Evolutionary conservation across 2,888 invertebrate species (phyloP), one percentile per base, ranked within the genome.

Genomic region (Epirrhoe tristata): DNA sequence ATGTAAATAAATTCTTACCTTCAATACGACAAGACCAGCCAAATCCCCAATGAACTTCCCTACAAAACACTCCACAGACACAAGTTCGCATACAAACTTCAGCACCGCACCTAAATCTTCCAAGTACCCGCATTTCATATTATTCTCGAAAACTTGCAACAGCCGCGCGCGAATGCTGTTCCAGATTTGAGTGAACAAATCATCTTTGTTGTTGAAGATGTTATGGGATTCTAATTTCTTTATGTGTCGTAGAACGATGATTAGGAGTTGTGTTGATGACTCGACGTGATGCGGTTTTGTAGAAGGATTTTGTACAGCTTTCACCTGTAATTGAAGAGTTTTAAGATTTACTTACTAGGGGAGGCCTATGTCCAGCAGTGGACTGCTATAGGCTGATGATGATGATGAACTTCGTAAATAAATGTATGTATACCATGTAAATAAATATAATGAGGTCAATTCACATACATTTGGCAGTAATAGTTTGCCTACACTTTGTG

Each of bases 221-320:
- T 81, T 59, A 63, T 93, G 90, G 0, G 82, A 71, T 70, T 91
- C 91, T 0, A 93, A 72, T 69, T 90, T 93, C 34, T 91, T 93
- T n/a, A 86, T 77, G 60, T 93, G 82, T 1, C 93, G 74, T 0
- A 93, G 64, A 0, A 81, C 73, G 0, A 90, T 81, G 56, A 83
- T 92, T 17, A 93, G 63, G 0, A 93, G 78, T 61, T 91, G 87
- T 1, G 90, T 72, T 0, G 93, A 88, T 0, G 87, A 78, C 46
- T 88, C 89, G 0, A 92, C 72, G 68, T 92, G 86, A 17, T 83
- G 87, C 0, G 72, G 66, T 75, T 90, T 91, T 0, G 89, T 78
- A 12, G 81, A 73, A 0, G 81, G 64, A 48, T 80, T 83, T 74
- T 85, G 78, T 43, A 91, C 77, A 1, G 86, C 75, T 75, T 83